Base-by-base conservation (phyloP, 1,140 invertebrate species). In the Fopius arisanus region DNA sequence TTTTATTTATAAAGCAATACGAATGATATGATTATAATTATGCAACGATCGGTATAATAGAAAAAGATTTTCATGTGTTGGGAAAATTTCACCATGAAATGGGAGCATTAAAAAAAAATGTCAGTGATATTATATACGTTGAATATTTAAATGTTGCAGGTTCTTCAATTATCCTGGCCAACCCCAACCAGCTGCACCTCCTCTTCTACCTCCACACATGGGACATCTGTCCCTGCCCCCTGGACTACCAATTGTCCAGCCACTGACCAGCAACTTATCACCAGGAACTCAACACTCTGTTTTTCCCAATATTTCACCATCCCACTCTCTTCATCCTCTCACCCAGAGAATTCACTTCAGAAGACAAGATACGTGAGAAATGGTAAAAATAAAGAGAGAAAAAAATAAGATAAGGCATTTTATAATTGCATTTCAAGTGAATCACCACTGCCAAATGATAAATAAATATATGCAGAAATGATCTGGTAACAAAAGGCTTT, bases 121-220 rank as follows among this genome's bases (percentile, higher is more conserved):
- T n/a, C n/a, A n/a, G n/a, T n/a, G n/a, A n/a, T n/a, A n/a, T n/a
- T n/a, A n/a, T n/a, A n/a, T n/a, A n/a, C n/a, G n/a, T 37, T 37
- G 9, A 37, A 37, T 37, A 10, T 37, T 37, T 2, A 37, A 37
- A 4, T 37, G 12, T 70, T 80, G 7, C 67, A 90, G 89, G 90
- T 90, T 90, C 77, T 90, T 90, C 54, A 90, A 90, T 76, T 90
- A 90, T 72, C 86, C 89, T 23, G 81, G 86, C 70, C 87, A 88
- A 79, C 78, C 84, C 12, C 82, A 86, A 72, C n/a, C 65, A 16
- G 72, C 81, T 5, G 75, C 75, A 67, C 43, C 78, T 29, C 74
- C 81, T 16, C 66, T 86, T 26, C 71, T 83, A 9, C 84, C 85
- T 14, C 82, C 87, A n/a, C 85, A 85, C 73, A 78, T 86, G 71